A percentile compares a stretch with the other conserved stretches of the same genome.
Conservation (phyloP, 2,888 invertebrate genomes). For the Glyphotaelius pellucidus region DNA sequence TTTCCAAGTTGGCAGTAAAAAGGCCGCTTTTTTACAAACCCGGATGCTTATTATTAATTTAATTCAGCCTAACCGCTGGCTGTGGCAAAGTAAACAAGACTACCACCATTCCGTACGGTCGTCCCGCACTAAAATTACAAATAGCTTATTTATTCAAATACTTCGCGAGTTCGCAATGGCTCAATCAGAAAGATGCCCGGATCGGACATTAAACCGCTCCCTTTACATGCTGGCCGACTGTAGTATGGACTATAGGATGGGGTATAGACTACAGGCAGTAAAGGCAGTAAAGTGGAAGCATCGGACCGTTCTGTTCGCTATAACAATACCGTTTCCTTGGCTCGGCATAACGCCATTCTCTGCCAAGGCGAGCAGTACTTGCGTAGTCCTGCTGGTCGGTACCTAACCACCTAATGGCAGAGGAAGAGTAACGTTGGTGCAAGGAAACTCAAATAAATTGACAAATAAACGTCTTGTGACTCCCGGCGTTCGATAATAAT, state of each 20-base stretch:
- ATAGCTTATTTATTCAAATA: conserved; percentile 32
- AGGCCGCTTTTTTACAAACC: not conserved
- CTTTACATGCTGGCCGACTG: not conserved
- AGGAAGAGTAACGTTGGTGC: not conserved
- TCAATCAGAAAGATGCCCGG: conserved; percentile 15
- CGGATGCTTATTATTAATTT: not conserved
- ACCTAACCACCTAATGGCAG: not conserved
- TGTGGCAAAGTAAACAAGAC: not conserved
- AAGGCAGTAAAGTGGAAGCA: not conserved
- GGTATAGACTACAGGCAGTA: not conserved
- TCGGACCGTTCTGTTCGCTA: not conserved
- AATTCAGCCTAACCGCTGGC: not conserved
- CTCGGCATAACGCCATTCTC: not conserved
- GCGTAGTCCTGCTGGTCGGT: not conserved
- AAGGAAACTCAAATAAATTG: not conserved
- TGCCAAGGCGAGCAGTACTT: not conserved
- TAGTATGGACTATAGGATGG: not conserved
- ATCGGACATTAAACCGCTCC: not conserved
- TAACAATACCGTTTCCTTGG: not conserved
- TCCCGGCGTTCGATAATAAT: not conserved
- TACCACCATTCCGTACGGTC: no score
- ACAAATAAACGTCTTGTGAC: not conserved
- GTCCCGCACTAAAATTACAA: not conserved
- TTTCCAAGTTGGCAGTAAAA: not conserved
- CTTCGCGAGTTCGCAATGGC: not conserved